Evolutionary conservation across 2,113 vertebrate genomes (phyloP), one percentile per base, ranked within the genome.

Genomic region (Eptatretus burgeri): DNA sequence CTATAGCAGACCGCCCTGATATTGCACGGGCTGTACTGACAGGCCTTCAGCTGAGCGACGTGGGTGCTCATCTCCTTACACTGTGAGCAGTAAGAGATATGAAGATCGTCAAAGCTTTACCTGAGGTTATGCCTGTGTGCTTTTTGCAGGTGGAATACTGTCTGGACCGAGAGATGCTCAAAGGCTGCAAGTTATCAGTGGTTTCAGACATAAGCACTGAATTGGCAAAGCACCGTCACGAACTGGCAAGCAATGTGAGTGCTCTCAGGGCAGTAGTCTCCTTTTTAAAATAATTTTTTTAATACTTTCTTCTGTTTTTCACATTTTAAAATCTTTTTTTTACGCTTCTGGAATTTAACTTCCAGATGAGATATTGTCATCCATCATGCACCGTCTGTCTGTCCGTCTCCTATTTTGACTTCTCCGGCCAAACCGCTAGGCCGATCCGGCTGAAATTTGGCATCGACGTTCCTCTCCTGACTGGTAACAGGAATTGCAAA

Each of bases 41-140:
- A 2, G 79, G 81, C 19, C 52, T 82, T 68, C 86, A 93, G 64
- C 89, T 94, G 75, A 98, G 91, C 1, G 89, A 98, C 64, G 91
- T 95, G 75, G 81, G 84, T 60, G 56, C 12, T 60, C 56, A 10
- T 17, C 56, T 60, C 20, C 56, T 60, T n/a, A 60, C 56, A 20
- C 2, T 16, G 52, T 13, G 56, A 60, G n/a, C 56, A 17, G 2
- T 60, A 60, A n/a, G 56, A 10, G 20, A 60, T 17, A 20, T 11
- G 2, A 60, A 41, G 27, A 41, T 41, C 27, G 27, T 3, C 7
- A 41, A 41, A 41, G 27, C 27, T 41, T 41, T 41, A 20, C 56
- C n/a, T 60, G 56, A 17, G 56, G n/a, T 20, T 11, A 11, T 13
- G 56, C 20, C 10, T 5, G 7, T 8, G 50, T 41, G 19, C 18